phyloP scores from a whole-genome alignment of 2,888 invertebrate genomes.

The Lottia gigantea region DNA sequence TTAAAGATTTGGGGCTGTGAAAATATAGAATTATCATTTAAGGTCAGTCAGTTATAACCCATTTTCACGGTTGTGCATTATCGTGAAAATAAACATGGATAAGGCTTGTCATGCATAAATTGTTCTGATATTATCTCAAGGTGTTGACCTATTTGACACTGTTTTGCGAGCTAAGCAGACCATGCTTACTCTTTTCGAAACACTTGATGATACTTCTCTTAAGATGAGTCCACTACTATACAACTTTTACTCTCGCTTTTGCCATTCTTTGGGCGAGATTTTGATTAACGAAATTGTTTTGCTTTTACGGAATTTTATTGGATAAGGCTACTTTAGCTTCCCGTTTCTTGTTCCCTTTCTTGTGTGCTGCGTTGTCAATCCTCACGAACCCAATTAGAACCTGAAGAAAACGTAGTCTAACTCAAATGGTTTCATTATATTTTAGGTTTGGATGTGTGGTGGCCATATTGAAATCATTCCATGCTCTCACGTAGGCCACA shows the following conservation, averaged over 20 bases:
- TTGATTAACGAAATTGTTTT: no score
- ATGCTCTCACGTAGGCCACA: slow-evolving; percentile 94
- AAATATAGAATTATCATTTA: slow-evolving; percentile 95
- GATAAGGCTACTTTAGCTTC: background rate
- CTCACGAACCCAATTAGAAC: background rate
- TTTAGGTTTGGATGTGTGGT: slow-evolving; percentile 94
- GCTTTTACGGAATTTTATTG: background rate
- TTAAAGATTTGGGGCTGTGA: slow-evolving; percentile 99
- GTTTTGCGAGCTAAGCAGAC: no score
- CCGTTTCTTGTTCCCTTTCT: background rate
- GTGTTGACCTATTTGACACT: no score
- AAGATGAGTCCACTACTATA: no score
- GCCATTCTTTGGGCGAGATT: no score
- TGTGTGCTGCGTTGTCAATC: background rate
- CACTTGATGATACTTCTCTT: no score
- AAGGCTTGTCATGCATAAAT: no score
- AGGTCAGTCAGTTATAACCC: slow-evolving; percentile 72
- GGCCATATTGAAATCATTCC: slow-evolving; percentile 90
- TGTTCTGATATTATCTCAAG: no score
- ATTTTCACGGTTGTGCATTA: background rate
- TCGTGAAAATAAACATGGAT: background rate
- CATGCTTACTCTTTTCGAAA: no score
- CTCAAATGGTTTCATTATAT: no score
- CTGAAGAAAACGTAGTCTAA: no score
- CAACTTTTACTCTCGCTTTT: no score